Base-by-base conservation (phyloP, 2,113 vertebrate genomes). In the Phoxinus phoxinus region DNA sequence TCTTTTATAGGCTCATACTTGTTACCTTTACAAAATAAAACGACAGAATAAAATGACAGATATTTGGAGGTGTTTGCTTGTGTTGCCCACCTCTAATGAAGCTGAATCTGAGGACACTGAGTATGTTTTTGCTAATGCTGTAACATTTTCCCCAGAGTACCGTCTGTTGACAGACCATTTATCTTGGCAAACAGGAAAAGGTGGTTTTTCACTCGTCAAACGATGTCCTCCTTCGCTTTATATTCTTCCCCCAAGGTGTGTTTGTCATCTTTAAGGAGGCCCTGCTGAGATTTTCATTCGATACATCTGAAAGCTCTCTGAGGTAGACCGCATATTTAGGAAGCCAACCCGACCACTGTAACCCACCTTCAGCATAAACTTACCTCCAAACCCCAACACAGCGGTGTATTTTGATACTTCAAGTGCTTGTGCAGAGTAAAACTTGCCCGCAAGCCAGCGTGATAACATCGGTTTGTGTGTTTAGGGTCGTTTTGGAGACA, bases 261-360 rank as follows among this genome's bases (percentile, higher is more conserved):
- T 75, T 87, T 78, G 80, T 83, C 81, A 87, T 69, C 81, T 83
- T 83, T 48, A 61, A 78, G 56, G 84, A 87, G 53, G 76, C 77
- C 32, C 71, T 80, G 69, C 86, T 84, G 89, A 80, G 84, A 83
- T 61, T 81, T 30, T 86, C 74, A 87, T 76, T n/a, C 72, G 25
- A 65, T 81, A 30, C 44, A 51, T 79, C 74, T 72, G 58, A 84
- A 82, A 48, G 37, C 56, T 73, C 76, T 87, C 61, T 84, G 86
- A 87, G 85, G 88, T 74, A 77, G 25, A 87, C 74, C 37, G 9
- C 80, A 51, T 25, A 78, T 84, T 63, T 80, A 58, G 7, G 12
- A 41, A 67, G 81, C 30, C 78, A 65, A 13, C 65, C 63, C 30
- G 3, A 73, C 41, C 21, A 30, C 77, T 27, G 17, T 56, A 59